Evolutionary conservation across 2,888 invertebrate species (phyloP).

Genomic region (Stenodema calcarata): DNA sequence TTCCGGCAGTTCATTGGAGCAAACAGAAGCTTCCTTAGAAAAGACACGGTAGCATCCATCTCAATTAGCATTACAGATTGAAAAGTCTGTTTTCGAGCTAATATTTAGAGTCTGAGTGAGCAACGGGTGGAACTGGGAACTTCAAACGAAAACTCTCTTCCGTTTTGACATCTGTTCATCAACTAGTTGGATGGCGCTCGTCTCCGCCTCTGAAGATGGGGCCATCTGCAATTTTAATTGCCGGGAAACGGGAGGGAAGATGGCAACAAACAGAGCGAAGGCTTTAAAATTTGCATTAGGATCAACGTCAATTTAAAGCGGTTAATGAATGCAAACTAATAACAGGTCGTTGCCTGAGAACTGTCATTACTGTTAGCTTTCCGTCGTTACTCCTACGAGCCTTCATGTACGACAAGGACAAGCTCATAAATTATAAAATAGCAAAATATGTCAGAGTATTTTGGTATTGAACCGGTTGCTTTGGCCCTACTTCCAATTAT

Average conservation of each 20-base stretch:
- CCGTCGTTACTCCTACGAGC: background rate
- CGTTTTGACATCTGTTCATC: slow-evolving; percentile 41
- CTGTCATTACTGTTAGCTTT: background rate
- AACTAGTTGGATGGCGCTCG: slow-evolving; percentile 20
- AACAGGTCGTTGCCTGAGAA: background rate
- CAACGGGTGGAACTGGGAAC: background rate
- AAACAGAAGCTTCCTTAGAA: background rate
- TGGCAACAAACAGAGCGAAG: slow-evolving; percentile 10
- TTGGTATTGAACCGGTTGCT: background rate
- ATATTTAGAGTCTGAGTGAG: background rate
- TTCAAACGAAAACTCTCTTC: slow-evolving; percentile 36
- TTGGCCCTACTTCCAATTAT: background rate
- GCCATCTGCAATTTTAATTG: slow-evolving; percentile 44
- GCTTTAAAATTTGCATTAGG: slow-evolving; percentile 23
- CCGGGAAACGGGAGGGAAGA: background rate
- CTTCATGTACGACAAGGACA: background rate
- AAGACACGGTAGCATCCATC: background rate
- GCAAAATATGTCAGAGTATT: background rate
- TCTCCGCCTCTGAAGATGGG: background rate
- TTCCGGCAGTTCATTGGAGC: background rate
- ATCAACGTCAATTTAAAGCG: slow-evolving; percentile 32
- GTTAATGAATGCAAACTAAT: slow-evolving; percentile 41
- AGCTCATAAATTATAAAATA: background rate
- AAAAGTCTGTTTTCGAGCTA: slow-evolving; percentile 17
- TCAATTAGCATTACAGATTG: slow-evolving; percentile 27